Conservation (phyloP, 1,140 invertebrate species). For the Hestina assimilis region DNA sequence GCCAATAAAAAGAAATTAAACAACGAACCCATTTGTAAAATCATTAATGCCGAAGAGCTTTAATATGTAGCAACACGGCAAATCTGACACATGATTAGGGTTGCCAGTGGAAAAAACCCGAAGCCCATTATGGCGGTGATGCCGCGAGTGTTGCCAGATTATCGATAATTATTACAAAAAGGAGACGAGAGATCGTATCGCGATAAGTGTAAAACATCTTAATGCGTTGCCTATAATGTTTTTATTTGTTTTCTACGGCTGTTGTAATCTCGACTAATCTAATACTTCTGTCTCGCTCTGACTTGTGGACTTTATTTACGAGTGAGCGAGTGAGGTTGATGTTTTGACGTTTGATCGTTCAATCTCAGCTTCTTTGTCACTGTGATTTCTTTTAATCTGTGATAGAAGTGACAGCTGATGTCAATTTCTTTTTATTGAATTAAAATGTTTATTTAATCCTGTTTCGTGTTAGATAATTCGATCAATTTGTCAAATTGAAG, state of each 20-base stretch:
- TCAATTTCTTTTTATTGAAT: slow-evolving; percentile 43
- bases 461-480: slow-evolving; percentile 31
- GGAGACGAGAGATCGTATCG: slow-evolving; percentile 62
- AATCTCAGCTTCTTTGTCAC: slow-evolving; percentile 55
- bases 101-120: slow-evolving; percentile 36
- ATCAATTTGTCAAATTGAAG: slow-evolving; percentile 24
- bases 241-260: slow-evolving; percentile 65
- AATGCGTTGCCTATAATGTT: slow-evolving; percentile 66
- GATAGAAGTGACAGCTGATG: slow-evolving; percentile 47
- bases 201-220: slow-evolving; percentile 72
- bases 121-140: slow-evolving; percentile 63
- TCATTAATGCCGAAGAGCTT: slow-evolving; percentile 48
- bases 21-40: slow-evolving; percentile 22
- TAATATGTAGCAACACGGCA: slow-evolving; percentile 56
- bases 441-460: slow-evolving; percentile 42
- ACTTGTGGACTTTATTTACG: not conserved
- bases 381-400: slow-evolving; percentile 55
- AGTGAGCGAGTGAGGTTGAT: slow-evolving; percentile 33
- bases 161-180: slow-evolving; percentile 76
- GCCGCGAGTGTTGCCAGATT: slow-evolving; percentile 72
- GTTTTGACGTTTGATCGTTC: slow-evolving; percentile 58
- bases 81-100: slow-evolving; percentile 75
- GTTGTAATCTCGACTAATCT: slow-evolving; percentile 46
- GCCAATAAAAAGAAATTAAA: slow-evolving; percentile 21
- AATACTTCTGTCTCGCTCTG: slow-evolving; percentile 41